A percentile compares a stretch with the other conserved stretches of the same genome.
These are phyloP conservation scores for Psammodynastes pulverulentus DNA, from an alignment of 2,113 vertebrate genomes.

Conservation along the genomic window DNA sequence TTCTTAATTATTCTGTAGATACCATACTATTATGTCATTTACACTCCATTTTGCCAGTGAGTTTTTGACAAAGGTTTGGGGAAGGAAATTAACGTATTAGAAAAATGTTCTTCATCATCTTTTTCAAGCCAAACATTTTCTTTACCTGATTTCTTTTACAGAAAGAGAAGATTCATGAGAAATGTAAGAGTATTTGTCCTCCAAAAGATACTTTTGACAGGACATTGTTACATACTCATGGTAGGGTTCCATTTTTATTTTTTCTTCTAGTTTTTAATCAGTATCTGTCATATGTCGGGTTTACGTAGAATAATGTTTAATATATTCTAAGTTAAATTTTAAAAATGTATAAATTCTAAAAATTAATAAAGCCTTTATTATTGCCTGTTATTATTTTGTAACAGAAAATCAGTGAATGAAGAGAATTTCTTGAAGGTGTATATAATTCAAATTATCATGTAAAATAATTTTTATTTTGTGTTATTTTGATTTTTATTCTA, in stretches of 20 bases:
- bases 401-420: not conserved
- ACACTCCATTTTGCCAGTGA: not conserved
- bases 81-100: slow-evolving; percentile 32
- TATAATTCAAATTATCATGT: slow-evolving; percentile 26
- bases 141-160: slow-evolving; percentile 63
- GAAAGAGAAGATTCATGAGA: slow-evolving; percentile 92
- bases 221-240: slow-evolving; percentile 79
- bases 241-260: slow-evolving; percentile 63
- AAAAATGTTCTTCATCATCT: not conserved
- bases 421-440: not conserved
- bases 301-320: not conserved
- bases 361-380: not conserved
- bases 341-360: not conserved
- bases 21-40: not conserved
- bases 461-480: slow-evolving; percentile 41
- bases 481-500: slow-evolving; percentile 44
- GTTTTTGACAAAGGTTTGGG: slow-evolving; percentile 1
- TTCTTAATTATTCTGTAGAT: not conserved
- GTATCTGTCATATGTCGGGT: not conserved
- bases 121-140: slow-evolving; percentile 23
- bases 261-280: no score
- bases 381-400: not conserved
- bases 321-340: not conserved
- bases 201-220: slow-evolving; percentile 84
- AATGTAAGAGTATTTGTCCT: slow-evolving; percentile 86